Percentiles rank a stretch among this genome's conserved stretches.
Evolutionary conservation across 1,140 invertebrate species (phyloP).

Genomic region (Nylanderia fulva): DNA sequence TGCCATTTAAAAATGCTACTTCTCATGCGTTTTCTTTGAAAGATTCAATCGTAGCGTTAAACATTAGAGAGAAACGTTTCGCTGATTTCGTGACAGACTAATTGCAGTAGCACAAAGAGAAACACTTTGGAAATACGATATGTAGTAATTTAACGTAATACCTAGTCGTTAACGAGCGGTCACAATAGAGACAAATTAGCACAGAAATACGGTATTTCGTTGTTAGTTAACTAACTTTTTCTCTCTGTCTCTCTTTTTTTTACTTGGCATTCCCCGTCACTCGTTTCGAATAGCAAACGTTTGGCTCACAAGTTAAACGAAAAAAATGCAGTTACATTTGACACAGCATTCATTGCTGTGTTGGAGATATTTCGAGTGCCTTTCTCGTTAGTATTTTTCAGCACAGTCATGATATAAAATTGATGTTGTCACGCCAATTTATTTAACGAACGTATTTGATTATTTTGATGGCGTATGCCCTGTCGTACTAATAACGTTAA

Average conservation of each 20-base stretch:
- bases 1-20: not conserved
- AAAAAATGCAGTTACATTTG: conserved; percentile 35
- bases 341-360: not conserved
- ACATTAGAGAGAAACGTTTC: conserved; percentile 21
- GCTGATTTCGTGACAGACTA: conserved; percentile 34
- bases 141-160: conserved; percentile 54
- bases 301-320: conserved; percentile 44
- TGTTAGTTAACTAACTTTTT: conserved; percentile 63
- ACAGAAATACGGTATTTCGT: conserved; percentile 49
- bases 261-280: conserved; percentile 2
- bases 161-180: conserved; percentile 58
- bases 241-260: conserved; percentile 20
- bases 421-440: conserved; percentile 19
- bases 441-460: conserved; percentile 34
- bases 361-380: not conserved
- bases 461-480: not conserved
- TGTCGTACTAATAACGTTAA: conserved; percentile 11
- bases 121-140: conserved; percentile 51
- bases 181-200: conserved; percentile 65
- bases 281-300: conserved; percentile 28
- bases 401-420: conserved; percentile 35
- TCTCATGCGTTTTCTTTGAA: not conserved
- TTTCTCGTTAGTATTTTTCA: conserved; percentile 14
- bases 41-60: not conserved
- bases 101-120: conserved; percentile 41